phyloP scores from a whole-genome alignment of 64 coral and sea anemone species.

The Pachyseris speciosa region DNA sequence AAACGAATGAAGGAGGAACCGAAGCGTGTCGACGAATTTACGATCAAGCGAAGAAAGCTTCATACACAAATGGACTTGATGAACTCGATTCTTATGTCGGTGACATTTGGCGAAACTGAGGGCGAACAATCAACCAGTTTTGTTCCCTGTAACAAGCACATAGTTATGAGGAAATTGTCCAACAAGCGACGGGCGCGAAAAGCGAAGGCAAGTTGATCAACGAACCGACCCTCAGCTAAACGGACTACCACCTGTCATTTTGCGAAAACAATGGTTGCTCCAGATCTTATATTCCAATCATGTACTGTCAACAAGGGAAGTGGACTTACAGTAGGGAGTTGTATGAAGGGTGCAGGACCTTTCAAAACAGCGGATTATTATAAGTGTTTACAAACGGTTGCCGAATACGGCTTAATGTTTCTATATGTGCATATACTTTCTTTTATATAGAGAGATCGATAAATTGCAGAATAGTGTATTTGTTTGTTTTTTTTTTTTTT shows the following conservation, averaged over 20 bases:
- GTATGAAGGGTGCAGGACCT: too few species aligned
- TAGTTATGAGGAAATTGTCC: background rate
- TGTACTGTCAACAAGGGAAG: too few species aligned
- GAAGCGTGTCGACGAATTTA: background rate
- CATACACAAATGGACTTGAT: constrained; percentile 8
- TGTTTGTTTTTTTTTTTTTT: too few species aligned
- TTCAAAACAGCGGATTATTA: too few species aligned
- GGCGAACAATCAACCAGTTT: background rate
- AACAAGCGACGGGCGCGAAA: constrained; percentile 6
- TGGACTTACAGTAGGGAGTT: too few species aligned
- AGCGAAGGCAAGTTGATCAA: background rate
- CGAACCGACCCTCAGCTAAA: background rate
- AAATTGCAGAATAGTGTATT: too few species aligned
- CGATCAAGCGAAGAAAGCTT: constrained; percentile 42
- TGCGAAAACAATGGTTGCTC: background rate
- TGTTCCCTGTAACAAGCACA: background rate
- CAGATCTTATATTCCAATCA: too few species aligned
- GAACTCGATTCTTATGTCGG: constrained; percentile 19
- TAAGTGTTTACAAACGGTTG: too few species aligned
- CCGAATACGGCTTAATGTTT: too few species aligned
- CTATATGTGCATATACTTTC: too few species aligned
- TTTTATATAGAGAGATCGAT: too few species aligned
- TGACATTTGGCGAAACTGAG: background rate
- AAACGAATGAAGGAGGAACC: constrained; percentile 26
- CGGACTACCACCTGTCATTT: background rate